A percentile compares a stretch with the other conserved stretches of the same genome.
Conservation (phyloP, 2,888 invertebrate species). For the Agrilus biguttatus region DNA sequence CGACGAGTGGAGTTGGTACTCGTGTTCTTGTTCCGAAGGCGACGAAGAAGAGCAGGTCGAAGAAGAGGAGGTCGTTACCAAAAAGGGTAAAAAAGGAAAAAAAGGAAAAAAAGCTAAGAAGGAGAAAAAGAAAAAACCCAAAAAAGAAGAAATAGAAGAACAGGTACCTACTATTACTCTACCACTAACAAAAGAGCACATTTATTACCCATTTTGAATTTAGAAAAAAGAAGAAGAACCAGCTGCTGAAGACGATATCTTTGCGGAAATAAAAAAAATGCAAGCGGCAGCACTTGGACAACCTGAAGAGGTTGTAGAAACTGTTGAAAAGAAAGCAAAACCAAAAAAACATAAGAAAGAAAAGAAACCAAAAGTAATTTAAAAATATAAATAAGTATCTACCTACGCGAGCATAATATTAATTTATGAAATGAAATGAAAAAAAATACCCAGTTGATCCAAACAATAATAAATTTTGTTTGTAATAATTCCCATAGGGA, state of each 20-base stretch:
- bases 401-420: too few relatives aligned
- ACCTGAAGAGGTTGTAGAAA: not conserved
- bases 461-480: not conserved
- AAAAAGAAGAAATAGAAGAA: not conserved
- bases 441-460: not conserved
- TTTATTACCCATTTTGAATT: not conserved
- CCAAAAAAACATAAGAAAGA: too few relatives aligned
- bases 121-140: conserved; percentile 1
- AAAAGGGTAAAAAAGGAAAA: conserved; percentile 4
- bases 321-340: too few relatives aligned
- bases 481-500: not conserved
- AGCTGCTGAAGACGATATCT: conserved; percentile 6
- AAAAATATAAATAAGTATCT: too few relatives aligned
- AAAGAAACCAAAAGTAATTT: too few relatives aligned
- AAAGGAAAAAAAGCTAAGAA: conserved; percentile 2
- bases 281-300: conserved; percentile 6
- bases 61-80: conserved; percentile 2
- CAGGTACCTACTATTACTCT: not conserved
- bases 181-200: not conserved
- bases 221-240: not conserved
- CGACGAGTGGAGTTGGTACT: too few relatives aligned
- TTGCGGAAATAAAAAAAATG: conserved; percentile 8
- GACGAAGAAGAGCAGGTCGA: not conserved
- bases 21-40: too few relatives aligned
- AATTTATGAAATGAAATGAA: too few relatives aligned